Base-by-base conservation (phyloP, 2,888 invertebrate genomes). In the Magallana nippona region DNA sequence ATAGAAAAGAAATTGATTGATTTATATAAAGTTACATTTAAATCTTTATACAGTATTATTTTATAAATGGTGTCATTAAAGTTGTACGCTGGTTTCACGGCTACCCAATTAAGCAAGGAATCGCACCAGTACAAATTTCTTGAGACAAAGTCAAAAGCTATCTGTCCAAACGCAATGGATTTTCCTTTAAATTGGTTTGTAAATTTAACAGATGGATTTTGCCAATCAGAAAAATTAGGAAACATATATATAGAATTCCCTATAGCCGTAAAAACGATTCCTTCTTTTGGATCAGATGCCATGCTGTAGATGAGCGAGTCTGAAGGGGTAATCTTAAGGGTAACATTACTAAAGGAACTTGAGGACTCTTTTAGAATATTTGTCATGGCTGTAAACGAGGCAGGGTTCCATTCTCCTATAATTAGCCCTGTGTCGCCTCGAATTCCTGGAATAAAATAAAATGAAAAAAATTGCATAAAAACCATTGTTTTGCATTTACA, bases 71-170 rank as follows among this genome's bases (percentile, higher is more conserved):
- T 22, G 32, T 71, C 3, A 27, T 71, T 71, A 11, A 19, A 19
- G n/a, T 15, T 22, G 27, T 71, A 71, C 0, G 71, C 71, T 11
- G 71, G 71, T 71, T 71, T 71, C 15, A 71, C 8, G 2, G 71
- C 71, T 0, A 71, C 32, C 71, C 71, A 71, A 8, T 32, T 32
- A 15, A 71, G 71, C 19, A 71, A 22, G 2, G 71, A 71, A 71
- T 71, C 71, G 27, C 71, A 71, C 71, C 71, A 71, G 27, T 71
- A 71, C 13, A 71, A 22, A 27, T 71, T 71, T 1, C 32, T 71
- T 0, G 71, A 71, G 32, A 71, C 32, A 71, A 15, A 71, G 15
- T 71, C 71, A 27, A 71, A 71, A 0, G 71, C 13, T 13, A 71
- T 71, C 17, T 71, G 71, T 13, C 71, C 71, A 27, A 71, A 15